Evolutionary conservation across 2,797 vertebrate species (phyloP).

Genomic region (Cygnus olor): DNA sequence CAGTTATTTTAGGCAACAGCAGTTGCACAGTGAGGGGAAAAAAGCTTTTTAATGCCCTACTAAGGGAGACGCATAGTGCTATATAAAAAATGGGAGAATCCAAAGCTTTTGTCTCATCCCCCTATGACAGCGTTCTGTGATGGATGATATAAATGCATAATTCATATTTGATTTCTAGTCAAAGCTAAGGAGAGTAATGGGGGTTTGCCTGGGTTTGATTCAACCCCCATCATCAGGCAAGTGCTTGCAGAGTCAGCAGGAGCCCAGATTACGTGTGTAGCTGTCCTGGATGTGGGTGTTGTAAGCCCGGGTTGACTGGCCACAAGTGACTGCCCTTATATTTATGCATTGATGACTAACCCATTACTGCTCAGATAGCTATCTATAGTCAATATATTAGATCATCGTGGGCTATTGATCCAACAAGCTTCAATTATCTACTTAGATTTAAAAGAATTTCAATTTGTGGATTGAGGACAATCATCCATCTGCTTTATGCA

Average conservation of each 20-base stretch:
- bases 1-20: not conserved
- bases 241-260: not conserved
- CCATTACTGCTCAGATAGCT: not conserved
- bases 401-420: constrained; percentile 55
- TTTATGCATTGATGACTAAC: constrained; percentile 35
- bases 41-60: not conserved
- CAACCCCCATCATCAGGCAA: not conserved
- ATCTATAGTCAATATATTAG: constrained; percentile 39
- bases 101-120: not conserved
- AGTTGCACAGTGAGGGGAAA: not conserved
- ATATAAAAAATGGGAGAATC: not conserved
- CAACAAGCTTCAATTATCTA: constrained; percentile 47
- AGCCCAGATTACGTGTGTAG: not conserved
- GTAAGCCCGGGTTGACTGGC: not conserved
- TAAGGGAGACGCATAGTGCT: not conserved
- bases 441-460: constrained; percentile 24
- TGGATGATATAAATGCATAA: not conserved
- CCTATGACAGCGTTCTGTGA: not conserved
- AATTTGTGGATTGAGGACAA: constrained; percentile 33
- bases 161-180: not conserved
- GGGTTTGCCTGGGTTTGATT: not conserved
- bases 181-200: not conserved
- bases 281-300: not conserved
- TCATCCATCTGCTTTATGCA: constrained; percentile 11
- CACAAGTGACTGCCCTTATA: not conserved